Base-by-base conservation (phyloP, 2,888 invertebrate species). In the Andrena haemorrhoa region DNA sequence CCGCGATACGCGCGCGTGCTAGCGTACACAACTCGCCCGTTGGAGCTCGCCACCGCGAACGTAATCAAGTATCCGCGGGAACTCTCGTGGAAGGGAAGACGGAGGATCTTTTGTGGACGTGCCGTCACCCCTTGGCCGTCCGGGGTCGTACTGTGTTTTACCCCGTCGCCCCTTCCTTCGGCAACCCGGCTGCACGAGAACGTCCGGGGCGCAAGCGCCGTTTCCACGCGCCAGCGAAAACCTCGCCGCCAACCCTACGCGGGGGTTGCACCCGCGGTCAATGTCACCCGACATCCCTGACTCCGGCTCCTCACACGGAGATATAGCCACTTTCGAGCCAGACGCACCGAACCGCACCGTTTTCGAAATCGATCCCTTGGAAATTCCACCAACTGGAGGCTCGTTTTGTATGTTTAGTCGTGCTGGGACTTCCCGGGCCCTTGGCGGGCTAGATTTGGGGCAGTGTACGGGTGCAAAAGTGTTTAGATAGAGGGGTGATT, bases 71-170 rank as follows among this genome's bases (percentile, higher is more conserved):
- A 71, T 71, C 69, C 77, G 85, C 83, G 83, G 76, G 83, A 79
- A 85, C 79, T 61, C 29, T n/a, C 7, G 56, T 35, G 20, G 51
- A 31, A 53, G 33, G 58, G 29, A 68, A 63, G 72, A 75, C 61
- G 23, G 41, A 60, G 33, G 53, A 3, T 16, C n/a, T 56, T 65
- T 77, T 35, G 79, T 80, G 84, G 78, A 86, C 79, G 73, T 81
- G 79, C 78, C 65, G 85, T 82, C 86, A 88, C 90, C 92, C 92
- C 91, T 90, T 88, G 88, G 88, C 89, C 88, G 91, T 87, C 91
- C 89, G 89, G 91, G 92, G 90, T 88, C 89, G 90, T 89, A 92
- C 92, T 92, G 90, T 90, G 90, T 90, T 89, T 90, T 88, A 89
- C 89, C 91, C 91, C 90, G 87, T 89, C 91, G 88, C 86, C 90